phyloP scores from a whole-genome alignment of 2,888 invertebrate genomes.

The Drosophila acutilabella region DNA sequence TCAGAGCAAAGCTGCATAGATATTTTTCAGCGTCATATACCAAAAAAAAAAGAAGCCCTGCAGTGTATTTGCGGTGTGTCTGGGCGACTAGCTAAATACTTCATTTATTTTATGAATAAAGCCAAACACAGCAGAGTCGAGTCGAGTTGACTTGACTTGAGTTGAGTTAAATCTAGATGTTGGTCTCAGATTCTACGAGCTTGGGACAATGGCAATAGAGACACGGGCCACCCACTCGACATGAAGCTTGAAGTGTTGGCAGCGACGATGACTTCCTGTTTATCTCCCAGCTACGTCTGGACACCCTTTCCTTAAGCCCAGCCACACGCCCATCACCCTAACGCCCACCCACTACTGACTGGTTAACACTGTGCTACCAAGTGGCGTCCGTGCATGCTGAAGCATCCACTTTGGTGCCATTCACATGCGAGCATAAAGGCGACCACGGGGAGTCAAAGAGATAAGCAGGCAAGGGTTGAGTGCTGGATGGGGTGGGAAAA shows the following conservation, averaged over 20 bases:
- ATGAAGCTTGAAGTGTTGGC: constrained; percentile 75
- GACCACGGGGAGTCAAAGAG: not conserved
- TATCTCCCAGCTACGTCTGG: constrained; percentile 64
- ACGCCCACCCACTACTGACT: not conserved
- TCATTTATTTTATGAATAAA: constrained; percentile 81
- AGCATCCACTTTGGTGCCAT: constrained; percentile 80
- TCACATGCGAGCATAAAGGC: constrained; percentile 53
- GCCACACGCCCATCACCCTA: no score
- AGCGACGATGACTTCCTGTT: constrained; percentile 75
- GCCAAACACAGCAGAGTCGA: constrained; percentile 23
- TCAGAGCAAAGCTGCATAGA: constrained; percentile 17
- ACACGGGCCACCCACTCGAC: constrained; percentile 52
- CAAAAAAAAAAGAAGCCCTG: constrained; percentile 13
- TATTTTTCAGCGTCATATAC: constrained; percentile 10
- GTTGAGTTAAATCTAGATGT: constrained; percentile 22
- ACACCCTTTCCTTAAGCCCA: constrained; percentile 17
- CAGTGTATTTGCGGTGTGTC: constrained; percentile 53
- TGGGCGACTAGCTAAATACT: constrained; percentile 74
- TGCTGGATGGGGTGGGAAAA: no score
- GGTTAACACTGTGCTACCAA: constrained; percentile 46
- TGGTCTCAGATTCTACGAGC: constrained; percentile 25
- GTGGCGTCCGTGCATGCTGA: constrained; percentile 80
- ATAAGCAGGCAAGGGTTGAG: not conserved
- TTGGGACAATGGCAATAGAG: constrained; percentile 46
- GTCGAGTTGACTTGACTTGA: constrained; percentile 5